A percentile compares a stretch with the other conserved stretches of the same genome.
These are phyloP conservation scores for Dysidea cf. avara DNA, from an alignment of 37 sponge, comb jelly and placozoan genomes.

Conservation along the genomic window DNA sequence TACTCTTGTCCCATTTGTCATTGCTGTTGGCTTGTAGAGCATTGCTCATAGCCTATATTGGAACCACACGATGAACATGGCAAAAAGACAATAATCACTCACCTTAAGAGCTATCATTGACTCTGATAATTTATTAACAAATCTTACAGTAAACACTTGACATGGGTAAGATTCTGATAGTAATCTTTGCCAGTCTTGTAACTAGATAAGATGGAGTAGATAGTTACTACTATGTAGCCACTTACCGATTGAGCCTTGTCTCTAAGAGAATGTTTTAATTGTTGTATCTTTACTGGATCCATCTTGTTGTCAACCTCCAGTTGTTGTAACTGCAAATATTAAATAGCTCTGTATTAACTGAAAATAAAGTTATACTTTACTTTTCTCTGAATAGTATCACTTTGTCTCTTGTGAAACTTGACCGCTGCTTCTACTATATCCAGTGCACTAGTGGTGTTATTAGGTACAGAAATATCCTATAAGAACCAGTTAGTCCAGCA, in stretches of 20 bases:
- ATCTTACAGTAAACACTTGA: slow-evolving; percentile 29
- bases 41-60: slow-evolving; percentile 21
- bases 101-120: slow-evolving; percentile 36
- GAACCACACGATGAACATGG: neutral
- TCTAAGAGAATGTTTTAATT: slow-evolving; percentile 8
- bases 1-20: slow-evolving; percentile 16
- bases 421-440: slow-evolving; percentile 38
- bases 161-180: slow-evolving; percentile 23
- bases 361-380: neutral
- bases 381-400: neutral
- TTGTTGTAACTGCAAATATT: neutral
- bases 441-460: slow-evolving; percentile 1
- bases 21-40: slow-evolving; percentile 1
- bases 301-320: slow-evolving; percentile 9
- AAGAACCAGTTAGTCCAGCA: neutral
- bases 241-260: slow-evolving; percentile 35
- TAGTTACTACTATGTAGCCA: neutral
- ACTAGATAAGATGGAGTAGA: slow-evolving; percentile 4
- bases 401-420: slow-evolving; percentile 29
- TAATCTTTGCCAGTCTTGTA: slow-evolving; percentile 36
- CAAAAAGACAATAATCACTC: neutral
- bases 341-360: neutral
- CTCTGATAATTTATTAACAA: slow-evolving; percentile 38
- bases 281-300: slow-evolving; percentile 16
- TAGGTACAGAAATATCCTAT: neutral